Conservation (phyloP, 2,888 invertebrate genomes). For the Cephus spinipes region DNA sequence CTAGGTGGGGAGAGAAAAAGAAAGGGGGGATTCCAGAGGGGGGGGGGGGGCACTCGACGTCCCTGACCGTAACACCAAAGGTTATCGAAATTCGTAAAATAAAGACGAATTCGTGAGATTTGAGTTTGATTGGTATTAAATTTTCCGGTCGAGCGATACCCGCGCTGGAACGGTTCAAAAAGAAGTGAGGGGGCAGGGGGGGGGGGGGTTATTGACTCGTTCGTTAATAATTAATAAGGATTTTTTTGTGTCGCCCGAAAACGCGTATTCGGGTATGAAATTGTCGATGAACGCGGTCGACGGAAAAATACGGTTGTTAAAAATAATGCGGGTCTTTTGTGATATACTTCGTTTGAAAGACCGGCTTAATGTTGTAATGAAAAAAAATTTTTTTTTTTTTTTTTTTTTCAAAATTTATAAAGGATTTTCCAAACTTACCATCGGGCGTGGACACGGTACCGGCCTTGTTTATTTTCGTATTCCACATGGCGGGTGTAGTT, state of each 20-base stretch:
- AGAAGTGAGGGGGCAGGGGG: background rate
- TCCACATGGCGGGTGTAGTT: slow-evolving; percentile 68
- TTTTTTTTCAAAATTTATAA: background rate
- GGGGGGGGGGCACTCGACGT: background rate
- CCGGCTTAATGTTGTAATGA: no score
- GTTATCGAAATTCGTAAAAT: background rate
- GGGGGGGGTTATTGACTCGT: background rate
- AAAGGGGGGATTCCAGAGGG: background rate
- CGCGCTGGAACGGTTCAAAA: background rate
- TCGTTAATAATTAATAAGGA: background rate
- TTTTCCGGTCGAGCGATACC: background rate
- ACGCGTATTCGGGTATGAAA: background rate
- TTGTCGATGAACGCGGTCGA: background rate
- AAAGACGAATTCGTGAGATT: background rate
- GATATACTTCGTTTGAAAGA: background rate
- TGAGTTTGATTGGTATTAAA: background rate
- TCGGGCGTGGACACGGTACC: slow-evolving; percentile 87
- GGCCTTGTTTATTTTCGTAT: slow-evolving; percentile 74
- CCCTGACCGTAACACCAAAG: background rate
- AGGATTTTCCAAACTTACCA: slow-evolving; percentile 69
- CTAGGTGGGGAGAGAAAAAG: background rate
- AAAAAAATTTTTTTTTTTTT: background rate
- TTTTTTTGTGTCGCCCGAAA: background rate
- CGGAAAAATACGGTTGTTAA: background rate
- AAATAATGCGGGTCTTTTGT: background rate